These are phyloP conservation scores for Rhingia campestris DNA, from an alignment of 2,888 invertebrate species.

Conservation along the genomic window DNA sequence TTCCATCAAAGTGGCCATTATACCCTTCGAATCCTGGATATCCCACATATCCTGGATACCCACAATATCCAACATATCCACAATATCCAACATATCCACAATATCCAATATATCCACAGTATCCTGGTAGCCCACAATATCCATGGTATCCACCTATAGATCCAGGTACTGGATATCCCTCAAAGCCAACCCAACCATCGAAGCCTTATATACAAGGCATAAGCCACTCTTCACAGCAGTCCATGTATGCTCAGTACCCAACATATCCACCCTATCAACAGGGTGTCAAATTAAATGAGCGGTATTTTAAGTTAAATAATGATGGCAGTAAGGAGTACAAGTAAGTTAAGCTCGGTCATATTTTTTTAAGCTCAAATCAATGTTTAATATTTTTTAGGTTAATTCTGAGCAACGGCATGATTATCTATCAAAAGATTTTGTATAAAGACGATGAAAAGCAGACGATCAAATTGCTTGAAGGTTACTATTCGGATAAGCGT, in stretches of 20 bases:
- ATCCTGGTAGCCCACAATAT: too few relatives aligned
- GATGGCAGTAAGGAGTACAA: conserved; percentile 65
- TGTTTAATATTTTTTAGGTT: conserved; percentile 16
- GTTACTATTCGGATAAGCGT: conserved; percentile 51
- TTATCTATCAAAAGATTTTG: conserved; percentile 50
- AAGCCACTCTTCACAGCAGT: too few relatives aligned
- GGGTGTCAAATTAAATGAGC: conserved; percentile 38
- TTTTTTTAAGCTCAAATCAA: background rate
- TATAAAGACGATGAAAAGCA: conserved; percentile 20
- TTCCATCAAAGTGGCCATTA: background rate
- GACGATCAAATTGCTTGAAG: conserved; percentile 47
- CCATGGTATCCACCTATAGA: background rate
- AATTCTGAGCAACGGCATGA: conserved; percentile 48
- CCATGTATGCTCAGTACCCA: background rate
- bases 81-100: conserved; percentile 12
- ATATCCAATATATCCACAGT: conserved; percentile 17
- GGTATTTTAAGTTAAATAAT: conserved; percentile 44
- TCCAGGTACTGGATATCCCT: too few relatives aligned
- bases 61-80: background rate
- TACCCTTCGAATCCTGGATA: background rate
- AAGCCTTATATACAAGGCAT: too few relatives aligned
- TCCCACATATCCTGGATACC: background rate
- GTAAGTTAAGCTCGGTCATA: conserved; percentile 6
- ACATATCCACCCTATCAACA: background rate
- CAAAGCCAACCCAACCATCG: too few relatives aligned